A percentile compares a stretch with the other conserved stretches of the same genome.
phyloP scores from a whole-genome alignment of 2,888 invertebrate species.

The Elegia similella region DNA sequence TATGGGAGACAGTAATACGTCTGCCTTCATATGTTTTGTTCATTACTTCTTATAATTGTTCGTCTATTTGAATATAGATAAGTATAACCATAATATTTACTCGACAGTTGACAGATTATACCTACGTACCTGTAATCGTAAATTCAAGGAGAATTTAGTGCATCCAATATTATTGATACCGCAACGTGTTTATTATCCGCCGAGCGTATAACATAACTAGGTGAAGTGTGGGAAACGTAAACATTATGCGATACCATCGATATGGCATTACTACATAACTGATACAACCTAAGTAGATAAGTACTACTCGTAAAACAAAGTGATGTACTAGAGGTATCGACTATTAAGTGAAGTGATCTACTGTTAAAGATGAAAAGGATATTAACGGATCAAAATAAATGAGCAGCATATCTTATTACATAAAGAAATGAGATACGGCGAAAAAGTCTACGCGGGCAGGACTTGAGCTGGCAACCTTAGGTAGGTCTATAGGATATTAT shows the following conservation, averaged over 20 bases:
- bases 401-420: too few species aligned
- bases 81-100: constrained; percentile 11
- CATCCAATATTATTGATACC: constrained; percentile 18
- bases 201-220: constrained; percentile 26
- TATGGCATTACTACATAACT: constrained; percentile 11
- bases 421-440: too few species aligned
- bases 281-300: neutral
- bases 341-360: too few species aligned
- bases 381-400: too few species aligned
- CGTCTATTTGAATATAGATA: constrained; percentile 8
- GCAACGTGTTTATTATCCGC: constrained; percentile 24
- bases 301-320: too few species aligned
- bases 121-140: neutral
- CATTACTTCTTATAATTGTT: constrained; percentile 7
- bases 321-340: too few species aligned
- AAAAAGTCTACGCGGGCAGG: too few species aligned
- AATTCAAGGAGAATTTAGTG: constrained; percentile 7
- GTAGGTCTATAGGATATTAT: too few species aligned
- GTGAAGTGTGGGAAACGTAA: constrained; percentile 31
- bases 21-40: neutral
- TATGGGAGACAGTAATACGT: neutral
- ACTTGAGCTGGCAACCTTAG: too few species aligned
- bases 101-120: constrained; percentile 5
- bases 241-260: constrained; percentile 18
- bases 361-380: too few species aligned